Conservation (phyloP, 23 tunicate genomes). For the Ciona savignyi region DNA sequence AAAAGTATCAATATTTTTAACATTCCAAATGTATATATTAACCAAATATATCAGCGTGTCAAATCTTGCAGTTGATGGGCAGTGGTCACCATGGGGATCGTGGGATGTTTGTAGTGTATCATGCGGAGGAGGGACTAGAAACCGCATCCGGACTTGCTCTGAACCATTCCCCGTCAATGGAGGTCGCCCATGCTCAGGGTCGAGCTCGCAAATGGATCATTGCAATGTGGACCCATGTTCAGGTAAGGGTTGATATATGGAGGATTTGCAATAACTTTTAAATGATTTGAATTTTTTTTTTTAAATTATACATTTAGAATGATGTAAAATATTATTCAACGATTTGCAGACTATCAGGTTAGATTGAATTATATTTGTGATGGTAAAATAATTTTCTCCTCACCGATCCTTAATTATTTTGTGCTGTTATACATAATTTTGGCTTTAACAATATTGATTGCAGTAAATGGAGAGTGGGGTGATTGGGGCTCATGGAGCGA, state of each 20-base stretch:
- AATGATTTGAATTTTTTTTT: too few species aligned
- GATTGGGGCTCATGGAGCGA: constrained; percentile 67
- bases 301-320: too few species aligned
- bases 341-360: too few species aligned
- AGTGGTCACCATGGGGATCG: constrained; percentile 78
- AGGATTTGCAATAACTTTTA: too few species aligned
- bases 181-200: constrained; percentile 65
- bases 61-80: constrained; percentile 48
- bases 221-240: constrained; percentile 80
- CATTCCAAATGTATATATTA: neutral
- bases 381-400: too few species aligned
- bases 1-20: too few species aligned
- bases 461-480: constrained; percentile 92
- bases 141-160: constrained; percentile 59
- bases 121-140: constrained; percentile 86
- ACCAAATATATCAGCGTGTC: neutral
- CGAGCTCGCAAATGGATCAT: constrained; percentile 56
- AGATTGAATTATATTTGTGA: too few species aligned
- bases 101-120: constrained; percentile 84
- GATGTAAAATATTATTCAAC: too few species aligned
- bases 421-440: too few species aligned
- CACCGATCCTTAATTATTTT: too few species aligned
- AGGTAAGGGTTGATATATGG: too few species aligned
- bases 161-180: constrained; percentile 75
- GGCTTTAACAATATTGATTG: neutral